Percentiles rank a stretch among this genome's conserved stretches.
These are phyloP conservation scores for Masnerella sp. DNA, from an alignment of 2,888 invertebrate genomes.

Conservation along the genomic window DNA sequence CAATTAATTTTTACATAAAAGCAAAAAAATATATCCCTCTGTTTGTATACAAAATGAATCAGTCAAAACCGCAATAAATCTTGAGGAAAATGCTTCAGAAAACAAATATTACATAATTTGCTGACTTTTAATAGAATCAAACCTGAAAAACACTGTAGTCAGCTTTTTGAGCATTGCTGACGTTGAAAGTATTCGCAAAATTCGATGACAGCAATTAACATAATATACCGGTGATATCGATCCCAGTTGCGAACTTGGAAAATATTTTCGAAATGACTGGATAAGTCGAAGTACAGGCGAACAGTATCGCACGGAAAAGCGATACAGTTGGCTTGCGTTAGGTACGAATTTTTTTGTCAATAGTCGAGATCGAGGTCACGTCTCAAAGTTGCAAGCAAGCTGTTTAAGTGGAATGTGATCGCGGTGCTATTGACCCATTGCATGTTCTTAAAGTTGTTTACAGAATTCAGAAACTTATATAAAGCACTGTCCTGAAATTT, in stretches of 20 bases:
- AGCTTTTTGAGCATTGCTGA: constrained; percentile 2
- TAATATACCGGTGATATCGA: constrained; percentile 1
- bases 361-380: constrained; percentile 15
- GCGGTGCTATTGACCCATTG: constrained; percentile 28
- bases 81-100: not conserved
- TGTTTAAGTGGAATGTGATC: constrained; percentile 25
- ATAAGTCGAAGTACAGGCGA: constrained; percentile 12
- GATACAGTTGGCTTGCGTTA: constrained; percentile 10
- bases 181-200: constrained; percentile 13
- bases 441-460: constrained; percentile 19
- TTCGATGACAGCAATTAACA: constrained; percentile 10
- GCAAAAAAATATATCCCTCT: too few species aligned
- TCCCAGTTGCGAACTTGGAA: not conserved
- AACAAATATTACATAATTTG: too few species aligned
- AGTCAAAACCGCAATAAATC: too few species aligned
- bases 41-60: too few species aligned
- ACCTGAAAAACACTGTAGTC: not conserved
- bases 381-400: constrained; percentile 18
- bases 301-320: constrained; percentile 1
- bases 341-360: constrained; percentile 16
- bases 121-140: too few species aligned
- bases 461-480: constrained; percentile 19
- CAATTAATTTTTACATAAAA: too few species aligned
- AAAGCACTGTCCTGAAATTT: constrained; percentile 9
- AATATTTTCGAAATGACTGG: not conserved